Base-by-base conservation (phyloP, 2,113 vertebrate species). In the Scartelaos histophorus region DNA sequence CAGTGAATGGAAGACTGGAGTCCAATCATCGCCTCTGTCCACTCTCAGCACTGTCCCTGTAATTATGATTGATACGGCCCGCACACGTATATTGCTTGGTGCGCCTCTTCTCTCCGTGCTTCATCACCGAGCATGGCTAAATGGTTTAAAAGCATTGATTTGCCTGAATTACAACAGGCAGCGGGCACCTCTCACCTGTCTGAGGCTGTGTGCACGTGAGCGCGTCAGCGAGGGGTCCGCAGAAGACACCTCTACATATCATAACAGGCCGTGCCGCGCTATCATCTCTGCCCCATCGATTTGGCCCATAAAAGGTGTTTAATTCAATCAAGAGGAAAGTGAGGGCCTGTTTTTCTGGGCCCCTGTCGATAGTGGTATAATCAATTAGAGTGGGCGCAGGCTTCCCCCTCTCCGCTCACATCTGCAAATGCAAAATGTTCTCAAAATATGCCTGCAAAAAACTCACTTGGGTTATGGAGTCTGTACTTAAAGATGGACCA, bases 101-200 rank as follows among this genome's bases (percentile, higher is more conserved):
- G 90, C 95, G 94, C 92, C 92, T 95, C 91, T 96, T 96, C 94
- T 95, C 95, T 96, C 95, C 94, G 94, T 96, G 95, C 94, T 97
- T 97, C 94, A 96, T 97, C 95, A 96, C 94, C 92, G 91, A 93
- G 92, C 90, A 80, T 93, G 92, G 94, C 95, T 96, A 97, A 96
- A 97, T 96, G 95, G 93, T 97, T 96, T 96, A 96, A 96, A 96
- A 96, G 94, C 95, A 98, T 97, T 95, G 95, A 97, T 97, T 91
- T 96, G 95, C 93, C 91, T 94, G 93, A 97, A 98, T 96, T 96
- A 96, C 95, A 95, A 95, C 94, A 94, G 93, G 91, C 92, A 72
- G 82, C 73, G 80, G 70, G 86, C 24, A 86, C 86, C 82, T 80
- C 86, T 92, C 80, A 87, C 84, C 85, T 88, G 86, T 85, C 83